These are phyloP conservation scores for Oceanodroma leucorhoa DNA, from an alignment of 2,797 vertebrate genomes.

Conservation along the genomic window DNA sequence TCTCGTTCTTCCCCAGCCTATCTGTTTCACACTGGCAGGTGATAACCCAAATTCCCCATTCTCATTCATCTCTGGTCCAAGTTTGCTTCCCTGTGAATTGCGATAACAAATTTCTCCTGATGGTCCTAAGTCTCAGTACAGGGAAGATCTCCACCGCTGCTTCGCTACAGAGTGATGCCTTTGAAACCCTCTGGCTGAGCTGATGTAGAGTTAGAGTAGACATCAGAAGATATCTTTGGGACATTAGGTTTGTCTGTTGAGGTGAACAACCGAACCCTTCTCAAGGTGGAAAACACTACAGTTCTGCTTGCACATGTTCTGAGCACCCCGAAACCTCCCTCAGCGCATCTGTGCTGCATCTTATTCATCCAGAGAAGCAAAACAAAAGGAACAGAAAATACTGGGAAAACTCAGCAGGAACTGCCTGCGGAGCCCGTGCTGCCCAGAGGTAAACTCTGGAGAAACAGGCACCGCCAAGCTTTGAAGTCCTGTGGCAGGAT, in stretches of 20 bases:
- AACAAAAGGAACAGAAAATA: neutral
- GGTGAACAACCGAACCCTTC: neutral
- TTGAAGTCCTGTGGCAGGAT: neutral
- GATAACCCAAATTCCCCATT: neutral
- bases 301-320: neutral
- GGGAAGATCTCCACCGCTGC: neutral
- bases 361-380: neutral
- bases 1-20: neutral
- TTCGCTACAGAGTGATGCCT: neutral
- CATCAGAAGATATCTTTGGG: neutral
- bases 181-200: neutral
- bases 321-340: neutral
- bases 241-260: neutral
- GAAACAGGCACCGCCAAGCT: neutral
- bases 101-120: neutral
- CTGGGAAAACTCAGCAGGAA: neutral
- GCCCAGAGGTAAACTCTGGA: neutral
- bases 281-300: neutral
- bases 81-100: neutral
- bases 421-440: accelerated
- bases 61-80: neutral
- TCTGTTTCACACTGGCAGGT: neutral
- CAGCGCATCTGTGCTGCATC: neutral
- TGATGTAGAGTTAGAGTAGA: neutral
- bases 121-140: neutral